phyloP scores from a whole-genome alignment of 2,113 vertebrate species.

The Muntiacus reevesi region DNA sequence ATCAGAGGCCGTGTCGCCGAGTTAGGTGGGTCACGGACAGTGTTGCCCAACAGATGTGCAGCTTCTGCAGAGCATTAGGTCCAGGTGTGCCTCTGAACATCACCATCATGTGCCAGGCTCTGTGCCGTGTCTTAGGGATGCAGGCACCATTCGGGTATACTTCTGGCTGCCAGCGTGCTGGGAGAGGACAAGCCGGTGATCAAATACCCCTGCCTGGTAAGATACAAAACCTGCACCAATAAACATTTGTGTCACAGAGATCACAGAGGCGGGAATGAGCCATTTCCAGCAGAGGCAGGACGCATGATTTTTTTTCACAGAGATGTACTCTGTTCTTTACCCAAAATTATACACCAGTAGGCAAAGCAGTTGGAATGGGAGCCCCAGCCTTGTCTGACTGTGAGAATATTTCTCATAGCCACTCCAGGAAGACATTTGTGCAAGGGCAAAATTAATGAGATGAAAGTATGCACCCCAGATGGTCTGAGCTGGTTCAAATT shows the following conservation, averaged over 20 bases:
- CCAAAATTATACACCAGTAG: background rate
- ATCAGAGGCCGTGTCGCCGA: too few species aligned
- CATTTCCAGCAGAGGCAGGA: background rate
- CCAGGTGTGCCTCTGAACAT: background rate
- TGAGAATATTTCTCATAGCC: background rate
- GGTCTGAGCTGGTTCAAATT: background rate
- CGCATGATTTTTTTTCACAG: background rate
- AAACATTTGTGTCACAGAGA: too few species aligned
- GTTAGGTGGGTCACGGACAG: too few species aligned
- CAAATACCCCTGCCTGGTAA: background rate
- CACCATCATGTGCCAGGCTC: background rate
- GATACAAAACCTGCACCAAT: accelerated
- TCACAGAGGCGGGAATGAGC: background rate
- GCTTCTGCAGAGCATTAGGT: background rate
- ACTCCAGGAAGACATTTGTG: background rate
- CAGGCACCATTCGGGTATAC: background rate
- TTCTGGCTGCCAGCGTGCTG: background rate
- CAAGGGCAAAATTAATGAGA: constrained; percentile 8
- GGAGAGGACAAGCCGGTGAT: background rate
- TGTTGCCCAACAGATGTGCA: background rate
- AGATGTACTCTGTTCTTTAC: background rate
- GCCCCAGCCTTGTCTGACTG: background rate
- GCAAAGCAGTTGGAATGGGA: background rate
- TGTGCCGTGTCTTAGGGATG: background rate
- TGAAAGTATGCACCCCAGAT: background rate